phyloP scores from a whole-genome alignment of 2,888 invertebrate species.

The Alentia gelatinosa region DNA sequence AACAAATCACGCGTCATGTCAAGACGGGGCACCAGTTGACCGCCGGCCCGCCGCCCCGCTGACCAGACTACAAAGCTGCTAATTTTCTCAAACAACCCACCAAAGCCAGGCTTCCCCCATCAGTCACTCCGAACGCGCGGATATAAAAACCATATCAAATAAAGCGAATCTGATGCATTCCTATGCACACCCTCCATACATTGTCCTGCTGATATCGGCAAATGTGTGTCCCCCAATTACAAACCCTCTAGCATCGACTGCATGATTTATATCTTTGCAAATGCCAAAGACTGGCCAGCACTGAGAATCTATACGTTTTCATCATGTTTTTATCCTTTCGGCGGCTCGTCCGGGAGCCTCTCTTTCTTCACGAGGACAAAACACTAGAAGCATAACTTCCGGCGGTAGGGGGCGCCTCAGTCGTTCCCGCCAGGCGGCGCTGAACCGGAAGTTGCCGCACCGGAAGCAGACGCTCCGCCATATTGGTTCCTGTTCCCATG shows the following conservation, averaged over 20 bases:
- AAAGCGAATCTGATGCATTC: too few species aligned
- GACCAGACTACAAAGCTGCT: slow-evolving; percentile 41
- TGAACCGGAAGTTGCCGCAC: not conserved
- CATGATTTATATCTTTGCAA: too few species aligned
- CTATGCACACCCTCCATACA: too few species aligned
- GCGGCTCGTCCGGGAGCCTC: not conserved
- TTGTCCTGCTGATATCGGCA: too few species aligned
- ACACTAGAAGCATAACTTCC: not conserved
- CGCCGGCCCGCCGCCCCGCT: not conserved
- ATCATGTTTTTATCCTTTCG: not conserved
- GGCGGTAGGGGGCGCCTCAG: not conserved
- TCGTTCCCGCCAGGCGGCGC: not conserved
- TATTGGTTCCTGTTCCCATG: not conserved
- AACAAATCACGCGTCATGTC: slow-evolving; percentile 27
- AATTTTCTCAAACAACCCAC: not conserved
- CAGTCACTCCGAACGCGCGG: too few species aligned
- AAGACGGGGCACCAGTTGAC: slow-evolving; percentile 8
- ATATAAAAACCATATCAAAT: too few species aligned
- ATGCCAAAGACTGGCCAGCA: not conserved
- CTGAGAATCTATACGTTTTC: not conserved
- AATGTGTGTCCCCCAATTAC: too few species aligned
- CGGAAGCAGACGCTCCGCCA: not conserved
- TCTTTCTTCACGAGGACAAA: not conserved
- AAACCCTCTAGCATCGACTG: too few species aligned
- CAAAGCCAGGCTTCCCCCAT: not conserved